phyloP scores from a whole-genome alignment of 2,113 vertebrate species.

The Leptocoma aspasia region DNA sequence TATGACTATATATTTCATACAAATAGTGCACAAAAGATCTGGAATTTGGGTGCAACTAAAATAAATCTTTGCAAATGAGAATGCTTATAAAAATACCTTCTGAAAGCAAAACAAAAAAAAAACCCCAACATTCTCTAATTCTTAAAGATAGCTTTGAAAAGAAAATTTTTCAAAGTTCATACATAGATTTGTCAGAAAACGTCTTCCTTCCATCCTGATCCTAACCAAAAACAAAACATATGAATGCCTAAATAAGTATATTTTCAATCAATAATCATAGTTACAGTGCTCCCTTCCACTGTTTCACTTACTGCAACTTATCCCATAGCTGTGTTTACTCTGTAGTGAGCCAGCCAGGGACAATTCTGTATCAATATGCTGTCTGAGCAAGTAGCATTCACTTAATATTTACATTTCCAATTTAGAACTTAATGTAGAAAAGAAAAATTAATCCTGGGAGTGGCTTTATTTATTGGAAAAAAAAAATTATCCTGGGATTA shows the following conservation, averaged over 20 bases:
- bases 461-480: not conserved
- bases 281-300: not conserved
- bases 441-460: not conserved
- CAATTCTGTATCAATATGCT: not conserved
- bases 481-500: not conserved
- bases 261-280: not conserved
- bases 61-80: not conserved
- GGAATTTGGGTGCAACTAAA: not conserved
- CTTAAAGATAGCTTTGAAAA: not conserved
- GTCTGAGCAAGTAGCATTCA: not conserved
- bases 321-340: not conserved
- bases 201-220: not conserved
- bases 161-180: not conserved
- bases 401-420: not conserved
- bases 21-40: not conserved
- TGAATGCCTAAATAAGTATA: not conserved
- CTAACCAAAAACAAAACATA: not conserved
- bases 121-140: not conserved
- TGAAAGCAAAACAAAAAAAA: not conserved
- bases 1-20: not conserved
- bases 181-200: not conserved
- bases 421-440: not conserved
- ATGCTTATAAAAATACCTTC: not conserved
- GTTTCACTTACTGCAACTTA: not conserved
- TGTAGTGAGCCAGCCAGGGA: not conserved